Percentiles rank a stretch among this genome's conserved stretches.
Evolutionary conservation across 2,113 vertebrate species (phyloP).

Genomic region (Cottus gobio): DNA sequence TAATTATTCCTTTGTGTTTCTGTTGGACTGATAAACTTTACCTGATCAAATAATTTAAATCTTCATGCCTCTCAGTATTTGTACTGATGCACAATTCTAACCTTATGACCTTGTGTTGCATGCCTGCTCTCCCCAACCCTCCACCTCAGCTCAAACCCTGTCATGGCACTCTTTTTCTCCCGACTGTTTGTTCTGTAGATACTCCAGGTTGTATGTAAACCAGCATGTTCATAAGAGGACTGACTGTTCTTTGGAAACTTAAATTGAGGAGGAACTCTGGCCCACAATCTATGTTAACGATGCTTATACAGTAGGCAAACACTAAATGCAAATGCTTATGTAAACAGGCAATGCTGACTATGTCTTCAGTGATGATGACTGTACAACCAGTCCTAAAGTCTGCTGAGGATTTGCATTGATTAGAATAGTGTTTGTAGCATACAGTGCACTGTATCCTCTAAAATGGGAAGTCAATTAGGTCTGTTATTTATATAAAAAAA

Average conservation of each 20-base stretch:
- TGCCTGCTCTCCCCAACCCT: conserved; percentile 12
- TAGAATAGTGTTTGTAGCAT: conserved; percentile 12
- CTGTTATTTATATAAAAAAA: not conserved
- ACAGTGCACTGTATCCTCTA: not conserved
- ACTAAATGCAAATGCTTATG: conserved; percentile 3
- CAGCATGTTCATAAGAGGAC: conserved; percentile 68
- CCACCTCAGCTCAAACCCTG: conserved; percentile 44
- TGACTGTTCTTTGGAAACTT: conserved; percentile 19
- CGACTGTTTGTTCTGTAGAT: conserved; percentile 69
- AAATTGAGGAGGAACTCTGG: conserved; percentile 5
- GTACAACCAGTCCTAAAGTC: not conserved
- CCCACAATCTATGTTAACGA: conserved; percentile 16
- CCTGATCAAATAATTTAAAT: not conserved
- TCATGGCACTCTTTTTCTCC: conserved; percentile 44
- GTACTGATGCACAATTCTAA: not conserved
- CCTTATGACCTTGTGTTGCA: conserved; percentile 2
- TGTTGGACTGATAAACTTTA: conserved; percentile 7
- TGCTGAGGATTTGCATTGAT: conserved; percentile 6
- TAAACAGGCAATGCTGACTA: not conserved
- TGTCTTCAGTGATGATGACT: not conserved
- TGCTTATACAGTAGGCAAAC: conserved; percentile 12
- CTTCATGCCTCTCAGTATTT: not conserved
- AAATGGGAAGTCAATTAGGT: not conserved
- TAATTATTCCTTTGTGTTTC: not conserved
- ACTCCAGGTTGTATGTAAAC: conserved; percentile 77